These are phyloP conservation scores for Bergia puertoricense DNA, from an alignment of 92 coral and sea anemone genomes.

Conservation along the genomic window DNA sequence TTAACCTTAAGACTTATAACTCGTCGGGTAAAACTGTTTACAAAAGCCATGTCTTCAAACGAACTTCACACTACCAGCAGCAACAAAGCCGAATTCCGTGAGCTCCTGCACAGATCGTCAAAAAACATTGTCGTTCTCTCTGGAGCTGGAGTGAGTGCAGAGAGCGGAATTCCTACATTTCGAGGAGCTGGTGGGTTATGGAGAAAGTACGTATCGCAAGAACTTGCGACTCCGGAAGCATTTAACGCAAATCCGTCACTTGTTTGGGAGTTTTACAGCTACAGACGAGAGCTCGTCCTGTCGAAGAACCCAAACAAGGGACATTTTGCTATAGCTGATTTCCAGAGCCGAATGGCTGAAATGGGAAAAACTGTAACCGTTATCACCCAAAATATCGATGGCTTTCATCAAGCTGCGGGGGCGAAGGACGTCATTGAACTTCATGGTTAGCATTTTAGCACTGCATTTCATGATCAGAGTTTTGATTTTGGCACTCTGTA, in stretches of 20 bases:
- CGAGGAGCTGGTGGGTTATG: conserved; percentile 98
- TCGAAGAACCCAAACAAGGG: conserved; percentile 91
- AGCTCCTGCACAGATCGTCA: conserved; percentile 68
- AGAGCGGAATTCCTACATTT: conserved; percentile 97
- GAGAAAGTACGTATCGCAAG: conserved; percentile 87
- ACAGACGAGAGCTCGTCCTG: conserved; percentile 90
- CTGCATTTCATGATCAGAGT: neutral
- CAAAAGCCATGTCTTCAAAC: conserved; percentile 36
- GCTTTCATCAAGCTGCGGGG: conserved; percentile 90
- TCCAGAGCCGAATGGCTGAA: conserved; percentile 67
- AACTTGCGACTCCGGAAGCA: conserved; percentile 81
- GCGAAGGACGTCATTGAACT: conserved; percentile 88
- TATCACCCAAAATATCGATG: conserved; percentile 97
- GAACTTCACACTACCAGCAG: conserved; percentile 58
- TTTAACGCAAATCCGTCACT: conserved; percentile 83
- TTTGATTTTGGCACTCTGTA: too few species aligned
- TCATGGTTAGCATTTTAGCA: conserved; percentile 64
- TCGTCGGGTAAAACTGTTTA: neutral
- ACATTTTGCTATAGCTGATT: conserved; percentile 91
- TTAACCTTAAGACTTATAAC: neutral
- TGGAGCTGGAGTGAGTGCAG: conserved; percentile 98
- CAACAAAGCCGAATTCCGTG: conserved; percentile 71
- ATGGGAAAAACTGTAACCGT: conserved; percentile 74
- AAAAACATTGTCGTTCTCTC: conserved; percentile 74
- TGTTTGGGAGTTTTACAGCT: conserved; percentile 99